A percentile compares a stretch with the other conserved stretches of the same genome.
Conservation (phyloP, 2,113 vertebrate species). For the Paramisgurnus dabryanus region DNA sequence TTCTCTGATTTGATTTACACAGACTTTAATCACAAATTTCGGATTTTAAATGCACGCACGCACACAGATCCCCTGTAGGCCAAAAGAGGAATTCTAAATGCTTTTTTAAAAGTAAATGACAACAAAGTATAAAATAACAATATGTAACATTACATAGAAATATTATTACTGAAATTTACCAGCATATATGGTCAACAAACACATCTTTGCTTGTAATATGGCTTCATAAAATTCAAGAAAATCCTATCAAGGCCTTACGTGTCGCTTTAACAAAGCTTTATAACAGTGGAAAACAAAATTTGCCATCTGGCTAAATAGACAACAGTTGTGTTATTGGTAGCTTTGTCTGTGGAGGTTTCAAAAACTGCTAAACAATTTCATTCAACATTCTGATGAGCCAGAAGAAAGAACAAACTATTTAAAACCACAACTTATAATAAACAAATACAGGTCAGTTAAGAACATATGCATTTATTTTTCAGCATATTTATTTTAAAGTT, state of each 20-base stretch:
- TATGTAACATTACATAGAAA: constrained; percentile 9
- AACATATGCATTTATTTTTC: neutral
- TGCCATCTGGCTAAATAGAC: constrained; percentile 14
- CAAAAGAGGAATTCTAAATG: neutral
- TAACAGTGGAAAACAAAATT: constrained; percentile 24
- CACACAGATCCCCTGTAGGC: neutral
- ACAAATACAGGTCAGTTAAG: neutral
- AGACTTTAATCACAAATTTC: neutral
- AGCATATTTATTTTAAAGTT: neutral
- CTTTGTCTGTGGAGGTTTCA: neutral
- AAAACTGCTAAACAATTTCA: neutral
- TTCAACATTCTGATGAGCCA: constrained; percentile 4
- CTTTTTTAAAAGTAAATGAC: neutral
- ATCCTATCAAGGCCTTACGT: constrained; percentile 33
- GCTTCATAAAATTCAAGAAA: constrained; percentile 51
- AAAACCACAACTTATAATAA: constrained; percentile 10
- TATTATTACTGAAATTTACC: constrained; percentile 22
- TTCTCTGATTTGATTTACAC: no score
- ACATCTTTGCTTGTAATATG: constrained; percentile 46
- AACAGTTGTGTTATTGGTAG: neutral
- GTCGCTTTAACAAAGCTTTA: constrained; percentile 28
- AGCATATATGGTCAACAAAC: constrained; percentile 29
- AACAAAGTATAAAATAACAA: neutral
- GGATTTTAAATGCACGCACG: neutral
- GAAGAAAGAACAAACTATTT: neutral